Evolutionary conservation across 2,113 vertebrate species (phyloP).

Genomic region (Plestiodon gilberti): DNA sequence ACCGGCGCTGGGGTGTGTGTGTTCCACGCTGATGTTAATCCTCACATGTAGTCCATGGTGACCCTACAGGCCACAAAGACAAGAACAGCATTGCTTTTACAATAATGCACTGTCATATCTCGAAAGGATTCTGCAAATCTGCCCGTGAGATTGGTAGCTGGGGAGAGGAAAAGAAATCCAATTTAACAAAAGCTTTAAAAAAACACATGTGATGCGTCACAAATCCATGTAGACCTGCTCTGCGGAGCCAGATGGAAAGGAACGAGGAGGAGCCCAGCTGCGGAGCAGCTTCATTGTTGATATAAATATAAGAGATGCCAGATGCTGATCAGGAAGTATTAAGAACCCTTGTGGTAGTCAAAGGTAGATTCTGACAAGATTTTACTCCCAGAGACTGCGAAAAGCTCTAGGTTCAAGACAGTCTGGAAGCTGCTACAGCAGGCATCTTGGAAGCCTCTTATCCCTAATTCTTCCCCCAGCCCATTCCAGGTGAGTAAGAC

Average conservation of each 20-base stretch:
- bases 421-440: too few species aligned
- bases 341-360: background rate
- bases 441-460: too few species aligned
- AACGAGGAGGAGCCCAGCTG: constrained; percentile 18
- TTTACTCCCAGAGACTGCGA: background rate
- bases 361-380: too few species aligned
- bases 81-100: constrained; percentile 68
- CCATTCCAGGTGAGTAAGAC: too few species aligned
- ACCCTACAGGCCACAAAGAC: constrained; percentile 61
- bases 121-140: constrained; percentile 69
- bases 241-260: background rate
- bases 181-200: constrained; percentile 55
- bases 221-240: background rate
- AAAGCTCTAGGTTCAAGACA: too few species aligned
- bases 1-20: too few species aligned
- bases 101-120: constrained; percentile 65
- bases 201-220: background rate
- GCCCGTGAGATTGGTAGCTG: constrained; percentile 38
- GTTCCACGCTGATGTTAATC: constrained; percentile 65
- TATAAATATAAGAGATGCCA: background rate
- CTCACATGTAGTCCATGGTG: constrained; percentile 52
- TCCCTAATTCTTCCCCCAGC: too few species aligned
- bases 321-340: background rate
- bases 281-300: background rate
- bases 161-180: constrained; percentile 54